phyloP scores from a whole-genome alignment of 2,113 vertebrate genomes.

The Conger conger region DNA sequence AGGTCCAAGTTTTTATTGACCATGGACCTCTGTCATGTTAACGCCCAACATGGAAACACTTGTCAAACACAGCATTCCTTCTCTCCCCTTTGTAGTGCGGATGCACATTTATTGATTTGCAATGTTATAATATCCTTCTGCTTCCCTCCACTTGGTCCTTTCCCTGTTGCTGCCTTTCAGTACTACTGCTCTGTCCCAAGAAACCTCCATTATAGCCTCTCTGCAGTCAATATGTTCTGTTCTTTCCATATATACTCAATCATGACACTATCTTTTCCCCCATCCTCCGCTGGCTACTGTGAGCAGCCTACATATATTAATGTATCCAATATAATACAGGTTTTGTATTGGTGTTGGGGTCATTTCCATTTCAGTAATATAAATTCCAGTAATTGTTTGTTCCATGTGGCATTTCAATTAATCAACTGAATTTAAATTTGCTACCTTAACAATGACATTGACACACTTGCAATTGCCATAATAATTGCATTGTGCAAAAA shows the following conservation, averaged over 20 bases:
- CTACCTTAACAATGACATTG: too few relatives aligned
- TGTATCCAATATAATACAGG: not conserved
- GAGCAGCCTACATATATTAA: not conserved
- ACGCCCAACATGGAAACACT: not conserved
- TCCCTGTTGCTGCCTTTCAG: not conserved
- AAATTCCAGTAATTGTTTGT: too few relatives aligned
- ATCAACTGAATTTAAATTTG: too few relatives aligned
- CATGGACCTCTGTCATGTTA: not conserved
- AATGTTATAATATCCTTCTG: not conserved
- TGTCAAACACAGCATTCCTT: not conserved
- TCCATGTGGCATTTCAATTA: too few relatives aligned
- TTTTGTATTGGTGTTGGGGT: too few relatives aligned
- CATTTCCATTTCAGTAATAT: too few relatives aligned
- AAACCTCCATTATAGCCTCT: too few relatives aligned
- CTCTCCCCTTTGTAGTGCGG: not conserved
- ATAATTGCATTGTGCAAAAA: too few relatives aligned
- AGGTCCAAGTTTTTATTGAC: too few relatives aligned
- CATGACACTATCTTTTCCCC: not conserved
- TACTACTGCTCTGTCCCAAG: too few relatives aligned
- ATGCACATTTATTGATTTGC: not conserved
- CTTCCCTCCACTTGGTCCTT: not conserved
- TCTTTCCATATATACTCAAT: not conserved
- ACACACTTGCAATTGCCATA: too few relatives aligned
- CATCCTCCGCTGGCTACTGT: not conserved
- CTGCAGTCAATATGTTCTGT: not conserved